Conservation (phyloP, 2,113 vertebrate genomes). For the Bubo blakistoni region DNA sequence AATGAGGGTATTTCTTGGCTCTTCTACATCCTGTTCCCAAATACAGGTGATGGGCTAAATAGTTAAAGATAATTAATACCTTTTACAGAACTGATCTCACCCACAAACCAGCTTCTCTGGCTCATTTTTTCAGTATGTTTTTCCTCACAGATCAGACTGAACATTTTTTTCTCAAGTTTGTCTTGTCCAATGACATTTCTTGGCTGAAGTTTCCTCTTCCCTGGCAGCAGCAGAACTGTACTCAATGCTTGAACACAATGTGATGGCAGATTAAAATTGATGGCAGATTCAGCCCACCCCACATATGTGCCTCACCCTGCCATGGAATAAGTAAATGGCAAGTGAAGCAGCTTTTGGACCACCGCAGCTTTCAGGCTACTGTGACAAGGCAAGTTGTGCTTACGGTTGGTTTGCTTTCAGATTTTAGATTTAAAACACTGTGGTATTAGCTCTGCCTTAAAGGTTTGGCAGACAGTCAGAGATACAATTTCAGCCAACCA, state of each 20-base stretch:
- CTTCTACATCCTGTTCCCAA: neutral
- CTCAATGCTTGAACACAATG: neutral
- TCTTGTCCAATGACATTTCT: constrained; percentile 12
- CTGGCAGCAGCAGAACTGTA: constrained; percentile 2
- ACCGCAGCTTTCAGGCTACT: neutral
- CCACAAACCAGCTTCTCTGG: neutral
- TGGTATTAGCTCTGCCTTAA: neutral
- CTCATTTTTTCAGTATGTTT: neutral
- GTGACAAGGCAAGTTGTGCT: neutral
- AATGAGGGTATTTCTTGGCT: neutral
- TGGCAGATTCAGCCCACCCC: neutral
- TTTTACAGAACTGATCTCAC: neutral
- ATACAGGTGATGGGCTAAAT: neutral
- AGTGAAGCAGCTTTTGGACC: neutral
- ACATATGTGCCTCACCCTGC: neutral
- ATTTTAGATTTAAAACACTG: constrained; percentile 25
- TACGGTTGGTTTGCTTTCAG: neutral
- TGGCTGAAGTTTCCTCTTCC: constrained; percentile 8
- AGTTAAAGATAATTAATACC: neutral
- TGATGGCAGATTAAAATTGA: constrained; percentile 8
- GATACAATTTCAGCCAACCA: neutral
- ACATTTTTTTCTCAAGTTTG: neutral
- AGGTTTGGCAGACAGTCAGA: neutral
- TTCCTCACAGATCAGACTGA: constrained; percentile 10
- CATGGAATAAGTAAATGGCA: neutral